Base-by-base conservation (phyloP, 2,888 invertebrate species). In the Sclerodermus sp. region DNA sequence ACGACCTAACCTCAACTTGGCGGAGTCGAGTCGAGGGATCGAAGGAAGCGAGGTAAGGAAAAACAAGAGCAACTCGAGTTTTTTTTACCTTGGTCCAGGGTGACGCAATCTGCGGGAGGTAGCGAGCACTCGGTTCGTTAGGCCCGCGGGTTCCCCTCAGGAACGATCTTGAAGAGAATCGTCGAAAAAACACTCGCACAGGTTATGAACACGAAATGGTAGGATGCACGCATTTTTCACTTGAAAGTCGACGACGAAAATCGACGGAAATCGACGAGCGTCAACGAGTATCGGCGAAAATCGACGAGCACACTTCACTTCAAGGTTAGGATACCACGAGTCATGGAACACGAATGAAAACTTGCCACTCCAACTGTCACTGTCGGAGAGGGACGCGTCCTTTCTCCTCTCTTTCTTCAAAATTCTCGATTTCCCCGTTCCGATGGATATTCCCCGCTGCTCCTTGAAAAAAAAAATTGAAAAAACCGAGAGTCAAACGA, bases 1-100 rank as follows among this genome's bases (percentile, higher is more conserved):
- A 41, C 57, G 53, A 52, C 42, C 49, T 58, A 57, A 61, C 57
- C 53, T 55, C 48, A 54, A 50, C 15, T 43, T 30, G 17, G 13
- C 16, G 40, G 15, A 17, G 37, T 16, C 47, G 37, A 34, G 23
- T 23, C 23, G 23, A 8, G 8, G 23, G 8, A 23, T 15, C 16
- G 15, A n/a, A 15, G 13, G 36, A 18, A 36, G n/a, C 14, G n/a
- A 37, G 15, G 15, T 31, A 32, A 8, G 30, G 12, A 32, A 17
- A 9, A 18, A 12, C 18, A 16, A 41, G 51, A 30, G n/a, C 12
- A 38, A 30, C 1, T 14, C 2, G 14, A 42, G 16, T 23, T 8
- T 15, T 42, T 34, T 34, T 23, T 43, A 44, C 49, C 43, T 49
- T 40, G 49, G 18, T 40, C 13, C 31, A 23, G 29, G 18, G 34